These are phyloP conservation scores for Rhinella marina DNA, from an alignment of 2,797 vertebrate species.

Conservation along the genomic window DNA sequence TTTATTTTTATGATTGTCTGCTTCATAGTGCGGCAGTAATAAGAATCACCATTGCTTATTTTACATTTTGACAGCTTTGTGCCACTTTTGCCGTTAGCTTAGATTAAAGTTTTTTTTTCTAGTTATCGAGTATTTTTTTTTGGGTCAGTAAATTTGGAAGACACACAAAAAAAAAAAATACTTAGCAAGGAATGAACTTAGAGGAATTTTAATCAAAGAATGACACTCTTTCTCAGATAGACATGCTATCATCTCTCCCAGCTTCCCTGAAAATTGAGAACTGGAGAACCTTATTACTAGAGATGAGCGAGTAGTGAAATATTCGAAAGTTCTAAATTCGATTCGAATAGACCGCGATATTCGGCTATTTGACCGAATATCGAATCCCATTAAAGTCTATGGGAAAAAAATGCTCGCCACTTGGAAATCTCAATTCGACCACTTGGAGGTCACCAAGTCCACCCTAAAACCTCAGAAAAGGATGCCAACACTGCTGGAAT, in stretches of 20 bases:
- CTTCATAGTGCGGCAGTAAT: conserved; percentile 15
- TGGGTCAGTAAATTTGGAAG: conserved; percentile 50
- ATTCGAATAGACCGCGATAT: too few relatives aligned
- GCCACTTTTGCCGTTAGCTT: conserved; percentile 21
- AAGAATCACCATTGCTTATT: conserved; percentile 27
- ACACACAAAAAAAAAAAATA: conserved; percentile 30
- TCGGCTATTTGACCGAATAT: too few relatives aligned
- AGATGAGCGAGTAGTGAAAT: too few relatives aligned
- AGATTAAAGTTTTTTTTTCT: conserved; percentile 59
- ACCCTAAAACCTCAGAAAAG: too few relatives aligned
- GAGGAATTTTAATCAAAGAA: conserved; percentile 54
- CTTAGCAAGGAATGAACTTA: conserved; percentile 37
- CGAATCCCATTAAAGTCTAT: too few relatives aligned
- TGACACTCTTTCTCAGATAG: conserved; percentile 43
- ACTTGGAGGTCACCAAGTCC: too few relatives aligned
- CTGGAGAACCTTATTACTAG: conserved; percentile 77
- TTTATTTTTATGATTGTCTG: background rate
- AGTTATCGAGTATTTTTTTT: conserved; percentile 55
- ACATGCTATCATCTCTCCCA: conserved; percentile 60
- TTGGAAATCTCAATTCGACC: too few relatives aligned
- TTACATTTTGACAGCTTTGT: conserved; percentile 60
- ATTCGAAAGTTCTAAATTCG: too few relatives aligned
- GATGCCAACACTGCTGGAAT: too few relatives aligned
- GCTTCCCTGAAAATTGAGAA: conserved; percentile 63
- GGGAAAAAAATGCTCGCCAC: too few relatives aligned